These are phyloP conservation scores for Smittia aterrima DNA, from an alignment of 2,888 invertebrate genomes.

Conservation along the genomic window DNA sequence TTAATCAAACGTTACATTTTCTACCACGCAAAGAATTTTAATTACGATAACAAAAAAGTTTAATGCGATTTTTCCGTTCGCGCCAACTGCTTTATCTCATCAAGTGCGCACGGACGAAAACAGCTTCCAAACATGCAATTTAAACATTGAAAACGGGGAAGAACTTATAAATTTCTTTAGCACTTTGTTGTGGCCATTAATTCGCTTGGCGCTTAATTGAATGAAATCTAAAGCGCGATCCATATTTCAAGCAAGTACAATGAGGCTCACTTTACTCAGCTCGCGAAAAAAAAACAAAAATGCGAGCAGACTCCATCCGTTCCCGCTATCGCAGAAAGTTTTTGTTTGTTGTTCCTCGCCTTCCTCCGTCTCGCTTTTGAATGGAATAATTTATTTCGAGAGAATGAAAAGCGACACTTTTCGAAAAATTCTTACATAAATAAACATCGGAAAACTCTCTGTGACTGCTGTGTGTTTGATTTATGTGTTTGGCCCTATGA, in stretches of 20 bases:
- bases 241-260: neutral
- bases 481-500: constrained; percentile 31
- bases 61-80: constrained; percentile 17
- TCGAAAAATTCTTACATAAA: constrained; percentile 20
- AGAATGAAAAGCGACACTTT: constrained; percentile 23
- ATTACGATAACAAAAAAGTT: constrained; percentile 38
- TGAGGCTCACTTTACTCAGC: no score
- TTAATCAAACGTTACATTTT: constrained; percentile 25
- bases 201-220: constrained; percentile 4
- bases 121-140: constrained; percentile 41
- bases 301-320: neutral
- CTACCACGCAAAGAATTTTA: constrained; percentile 34
- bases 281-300: constrained; percentile 8
- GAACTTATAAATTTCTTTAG: constrained; percentile 31
- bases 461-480: constrained; percentile 33
- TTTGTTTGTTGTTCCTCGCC: neutral
- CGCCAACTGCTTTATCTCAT: neutral
- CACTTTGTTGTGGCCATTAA: constrained; percentile 37
- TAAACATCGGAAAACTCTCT: constrained; percentile 20
- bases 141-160: neutral
- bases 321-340: neutral
- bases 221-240: constrained; percentile 7
- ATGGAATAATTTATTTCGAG: neutral
- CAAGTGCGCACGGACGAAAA: neutral
- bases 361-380: neutral